Conservation (phyloP, 2,113 vertebrate species). For the Macquaria ambigua region DNA sequence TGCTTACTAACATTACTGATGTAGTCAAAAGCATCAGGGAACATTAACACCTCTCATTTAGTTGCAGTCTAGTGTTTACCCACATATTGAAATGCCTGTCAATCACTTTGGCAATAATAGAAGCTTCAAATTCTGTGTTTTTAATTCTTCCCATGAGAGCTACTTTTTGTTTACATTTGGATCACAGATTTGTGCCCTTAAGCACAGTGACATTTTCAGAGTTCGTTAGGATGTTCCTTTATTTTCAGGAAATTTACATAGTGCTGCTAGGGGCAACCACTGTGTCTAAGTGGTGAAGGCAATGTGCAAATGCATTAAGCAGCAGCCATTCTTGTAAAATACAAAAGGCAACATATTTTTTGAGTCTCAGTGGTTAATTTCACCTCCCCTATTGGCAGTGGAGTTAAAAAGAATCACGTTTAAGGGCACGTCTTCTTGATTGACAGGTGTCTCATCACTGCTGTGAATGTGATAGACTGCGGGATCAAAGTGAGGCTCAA, state of each 20-base stretch:
- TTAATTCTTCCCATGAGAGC: constrained; percentile 6
- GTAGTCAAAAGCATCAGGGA: not conserved
- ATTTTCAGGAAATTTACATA: constrained; percentile 20
- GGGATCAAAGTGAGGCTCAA: constrained; percentile 15
- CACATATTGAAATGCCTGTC: not conserved
- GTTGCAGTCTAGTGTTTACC: not conserved
- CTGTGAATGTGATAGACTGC: constrained; percentile 22
- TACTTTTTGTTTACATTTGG: constrained; percentile 28
- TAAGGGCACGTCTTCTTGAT: constrained; percentile 24
- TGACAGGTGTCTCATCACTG: constrained; percentile 9
- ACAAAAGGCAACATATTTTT: not conserved
- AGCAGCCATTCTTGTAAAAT: not conserved
- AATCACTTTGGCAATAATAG: not conserved
- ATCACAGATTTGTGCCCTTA: constrained; percentile 13
- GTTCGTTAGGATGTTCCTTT: constrained; percentile 23
- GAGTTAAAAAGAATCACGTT: not conserved
- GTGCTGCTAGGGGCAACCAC: not conserved
- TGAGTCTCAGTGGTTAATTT: not conserved
- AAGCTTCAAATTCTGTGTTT: not conserved
- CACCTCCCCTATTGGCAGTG: not conserved
- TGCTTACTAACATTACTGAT: not conserved
- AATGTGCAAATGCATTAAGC: not conserved
- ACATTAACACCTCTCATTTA: not conserved
- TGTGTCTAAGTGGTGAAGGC: not conserved
- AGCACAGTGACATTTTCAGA: constrained; percentile 32